Conservation (phyloP, 2,888 invertebrate genomes). For the Erebia aethiops region DNA sequence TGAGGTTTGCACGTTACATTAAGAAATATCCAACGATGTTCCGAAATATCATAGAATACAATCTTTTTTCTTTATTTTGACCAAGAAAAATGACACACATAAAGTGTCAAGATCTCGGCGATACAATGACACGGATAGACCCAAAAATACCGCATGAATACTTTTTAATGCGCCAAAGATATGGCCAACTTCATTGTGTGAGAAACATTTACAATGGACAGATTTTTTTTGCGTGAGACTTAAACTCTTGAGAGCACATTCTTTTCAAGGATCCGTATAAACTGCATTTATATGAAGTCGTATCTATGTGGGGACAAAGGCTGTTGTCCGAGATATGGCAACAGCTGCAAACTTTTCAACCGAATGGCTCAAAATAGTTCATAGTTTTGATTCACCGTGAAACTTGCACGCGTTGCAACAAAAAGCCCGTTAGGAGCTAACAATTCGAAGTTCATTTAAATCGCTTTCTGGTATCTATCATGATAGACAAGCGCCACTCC, state of each 20-base stretch:
- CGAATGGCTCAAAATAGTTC: constrained; percentile 54
- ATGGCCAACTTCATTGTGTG: constrained; percentile 76
- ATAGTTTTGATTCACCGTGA: constrained; percentile 68
- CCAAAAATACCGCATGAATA: constrained; percentile 80
- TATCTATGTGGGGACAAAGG: constrained; percentile 71
- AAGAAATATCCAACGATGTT: not conserved
- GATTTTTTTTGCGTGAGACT: constrained; percentile 69
- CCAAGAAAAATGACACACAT: constrained; percentile 65
- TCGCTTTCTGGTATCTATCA: constrained; percentile 57
- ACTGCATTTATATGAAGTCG: constrained; percentile 82
- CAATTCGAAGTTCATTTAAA: constrained; percentile 72
- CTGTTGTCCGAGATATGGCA: constrained; percentile 72
- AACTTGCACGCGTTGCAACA: constrained; percentile 68
- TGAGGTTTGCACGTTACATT: not conserved
- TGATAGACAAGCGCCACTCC: constrained; percentile 68
- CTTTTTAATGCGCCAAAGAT: constrained; percentile 82
- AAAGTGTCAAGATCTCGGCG: constrained; percentile 73
- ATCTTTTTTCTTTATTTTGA: constrained; percentile 25
- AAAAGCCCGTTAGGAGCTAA: constrained; percentile 67
- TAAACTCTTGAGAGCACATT: constrained; percentile 72
- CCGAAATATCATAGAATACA: not conserved
- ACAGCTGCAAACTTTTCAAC: constrained; percentile 74
- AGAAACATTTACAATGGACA: constrained; percentile 61
- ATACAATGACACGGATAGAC: constrained; percentile 67
- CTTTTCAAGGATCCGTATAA: constrained; percentile 77